Evolutionary conservation across 2,113 vertebrate genomes (phyloP).

Genomic region (Felis catus): F.catus_Fca126_mat1.0 CM031414.1:46977001-46977500

Average conservation of each 20-base stretch:
- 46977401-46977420: neutral
- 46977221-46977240: neutral
- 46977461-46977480: neutral
- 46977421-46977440: neutral
- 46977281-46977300: neutral
- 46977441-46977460: neutral
- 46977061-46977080: neutral
- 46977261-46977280: neutral
- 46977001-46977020: neutral
- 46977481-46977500: neutral
- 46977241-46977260: neutral
- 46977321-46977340: neutral
- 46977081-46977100: neutral
- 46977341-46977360: neutral
- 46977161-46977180: neutral
- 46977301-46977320: neutral
- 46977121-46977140: neutral
- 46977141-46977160: too few relatives aligned
- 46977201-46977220: neutral
- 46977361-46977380: neutral
- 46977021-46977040: neutral
- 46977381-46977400: neutral
- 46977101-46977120: neutral
- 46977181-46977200: neutral
- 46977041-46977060: neutral